Evolutionary conservation across 1,140 invertebrate genomes (phyloP), one percentile per base, ranked within the genome.

Genomic region (Drosophila dunni): DNA sequence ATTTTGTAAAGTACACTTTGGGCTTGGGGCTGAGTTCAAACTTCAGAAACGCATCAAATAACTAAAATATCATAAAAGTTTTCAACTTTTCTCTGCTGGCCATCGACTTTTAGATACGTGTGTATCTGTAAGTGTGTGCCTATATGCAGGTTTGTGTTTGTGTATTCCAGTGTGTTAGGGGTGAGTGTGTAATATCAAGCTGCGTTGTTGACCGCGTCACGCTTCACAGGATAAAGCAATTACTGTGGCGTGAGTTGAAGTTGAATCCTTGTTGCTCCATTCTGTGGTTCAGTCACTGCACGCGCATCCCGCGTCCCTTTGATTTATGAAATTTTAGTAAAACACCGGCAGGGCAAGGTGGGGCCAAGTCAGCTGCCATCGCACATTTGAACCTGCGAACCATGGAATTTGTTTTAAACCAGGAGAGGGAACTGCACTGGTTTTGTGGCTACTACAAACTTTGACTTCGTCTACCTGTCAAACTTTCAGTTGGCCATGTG

Each of bases 181-280:
- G 11, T 13, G 48, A 61, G 64, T 81, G 50, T 75, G 79, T 67
- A 69, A 73, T 88, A 75, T 73, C 79, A 82, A 76, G 83, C 77
- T 86, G 79, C 83, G 75, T 70, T 88, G 83, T 79, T 86, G 83
- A 86, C 82, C 82, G 79, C 83, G 81, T 79, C 82, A 86, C 82
- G 82, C 75, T 88, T 78, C 68, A 86, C 67, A 88, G 83, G 71
- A 79, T 86, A 86, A 86, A 88, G 83, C 82, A 86, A 86, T 86
- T 86, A 86, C 83, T 65, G 75, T 51, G 65, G 64, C 82, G 83
- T 88, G 82, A 80, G 66, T 29, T 17, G 58, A 58, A 63, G 74
- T 83, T 76, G 83, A 86, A 86, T 85, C 61, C 75, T 42, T 38
- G 58, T n/a, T 62, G 42, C 17, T 40, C 45, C 48, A 45, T 38